Evolutionary conservation across 2,113 vertebrate genomes (phyloP), one percentile per base, ranked within the genome.

Genomic region (Kryptolebias marmoratus): DNA sequence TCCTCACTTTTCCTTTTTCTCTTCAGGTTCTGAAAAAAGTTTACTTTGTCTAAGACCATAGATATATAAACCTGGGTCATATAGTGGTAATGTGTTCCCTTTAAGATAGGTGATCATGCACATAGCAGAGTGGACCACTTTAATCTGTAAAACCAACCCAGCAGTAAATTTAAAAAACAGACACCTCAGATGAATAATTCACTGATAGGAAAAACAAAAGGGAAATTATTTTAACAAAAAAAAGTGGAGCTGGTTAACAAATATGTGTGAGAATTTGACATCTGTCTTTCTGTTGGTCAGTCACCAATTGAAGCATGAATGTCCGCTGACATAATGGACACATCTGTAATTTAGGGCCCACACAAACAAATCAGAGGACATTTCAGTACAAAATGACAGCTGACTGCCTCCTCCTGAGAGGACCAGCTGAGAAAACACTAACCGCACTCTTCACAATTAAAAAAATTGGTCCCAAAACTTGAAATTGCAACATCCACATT

Each of bases 381-480:
- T 75, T 79, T 63, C 53, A 76, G 82, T 13, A 49, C 66, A 69
- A 75, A 69, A 28, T 71, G 67, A 85, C 14, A 36, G 50, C 57
- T 57, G 77, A 75, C 54, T 76, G 80, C 54, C 39, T 82, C 79
- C 78, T 66, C 71, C 55, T 48, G 69, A 81, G 71, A 11, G 54
- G 69, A 79, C 65, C 89, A 92, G 89, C 89, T 90, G 83, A 87
- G 75, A 90, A 87, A 89, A 89, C 85, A 90, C 28, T 58, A 12
- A 27, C 69, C 77, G 53, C 74, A 50, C 39, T 75, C 75, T 64
- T 13, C 1, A 30, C 65, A 72, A 66, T 32, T 32, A 47, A 47
- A 73, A 64, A 72, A 61, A 57, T 6, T 9, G 11, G 6, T 22
- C 31, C 12, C 5, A 31, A 32, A 65, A 61, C 70, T 42, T 27